These are phyloP conservation scores for Siphamia tubifer DNA, from an alignment of 2,113 vertebrate genomes.

Conservation along the genomic window DNA sequence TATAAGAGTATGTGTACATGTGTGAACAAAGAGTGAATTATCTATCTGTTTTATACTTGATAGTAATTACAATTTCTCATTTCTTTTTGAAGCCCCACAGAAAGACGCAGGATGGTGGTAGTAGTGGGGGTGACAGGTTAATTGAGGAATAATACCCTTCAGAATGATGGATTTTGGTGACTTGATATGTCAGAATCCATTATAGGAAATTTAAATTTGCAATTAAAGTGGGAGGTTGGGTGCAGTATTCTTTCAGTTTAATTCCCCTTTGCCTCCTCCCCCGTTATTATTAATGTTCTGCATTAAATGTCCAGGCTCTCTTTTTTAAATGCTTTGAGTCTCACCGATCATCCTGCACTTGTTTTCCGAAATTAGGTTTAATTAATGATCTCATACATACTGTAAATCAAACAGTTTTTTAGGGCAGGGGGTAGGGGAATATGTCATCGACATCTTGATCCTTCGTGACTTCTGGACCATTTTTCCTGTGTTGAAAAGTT, in stretches of 20 bases:
- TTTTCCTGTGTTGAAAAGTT: background rate
- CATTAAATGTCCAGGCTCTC: conserved; percentile 66
- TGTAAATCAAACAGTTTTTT: conserved; percentile 48
- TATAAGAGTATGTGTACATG: conserved; percentile 16
- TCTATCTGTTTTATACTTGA: conserved; percentile 81
- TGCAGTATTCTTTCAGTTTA: conserved; percentile 77
- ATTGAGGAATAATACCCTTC: conserved; percentile 86
- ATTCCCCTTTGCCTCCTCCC: conserved; percentile 63
- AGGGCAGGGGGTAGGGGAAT: conserved; percentile 3
- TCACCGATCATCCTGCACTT: conserved; percentile 29
- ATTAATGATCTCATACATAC: conserved; percentile 71
- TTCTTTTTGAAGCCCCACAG: conserved; percentile 75
- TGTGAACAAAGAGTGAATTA: conserved; percentile 60
- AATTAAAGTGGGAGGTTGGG: conserved; percentile 81
- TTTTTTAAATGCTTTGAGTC: conserved; percentile 51
- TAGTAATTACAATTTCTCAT: conserved; percentile 84
- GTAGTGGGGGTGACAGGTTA: conserved; percentile 81
- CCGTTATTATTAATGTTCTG: conserved; percentile 76
- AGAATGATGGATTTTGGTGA: conserved; percentile 87
- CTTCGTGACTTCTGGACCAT: background rate
- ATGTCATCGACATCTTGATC: background rate
- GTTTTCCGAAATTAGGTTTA: conserved; percentile 66
- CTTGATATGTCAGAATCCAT: conserved; percentile 85
- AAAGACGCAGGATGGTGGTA: conserved; percentile 69
- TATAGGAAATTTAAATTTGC: conserved; percentile 83